Percentiles rank a stretch among this genome's conserved stretches.
Evolutionary conservation across 2,888 invertebrate species (phyloP).

Genomic region (Eupithecia pulchellata): DNA sequence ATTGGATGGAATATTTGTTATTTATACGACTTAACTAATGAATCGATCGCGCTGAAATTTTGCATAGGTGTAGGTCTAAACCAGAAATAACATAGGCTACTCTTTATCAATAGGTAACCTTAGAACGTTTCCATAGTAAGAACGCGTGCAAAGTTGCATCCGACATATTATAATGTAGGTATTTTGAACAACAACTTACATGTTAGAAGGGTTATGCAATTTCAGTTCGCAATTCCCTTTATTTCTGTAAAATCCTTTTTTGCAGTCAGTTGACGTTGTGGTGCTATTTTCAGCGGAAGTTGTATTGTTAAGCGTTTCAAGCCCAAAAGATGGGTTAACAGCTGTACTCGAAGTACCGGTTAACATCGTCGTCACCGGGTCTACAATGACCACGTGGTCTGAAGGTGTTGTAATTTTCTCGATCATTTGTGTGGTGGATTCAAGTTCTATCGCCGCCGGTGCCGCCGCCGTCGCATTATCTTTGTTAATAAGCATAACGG

Average conservation of each 20-base stretch:
- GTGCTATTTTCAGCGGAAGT: constrained; percentile 27
- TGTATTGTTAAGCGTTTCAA: constrained; percentile 20
- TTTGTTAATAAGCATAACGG: constrained; percentile 35
- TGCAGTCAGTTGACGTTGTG: constrained; percentile 56
- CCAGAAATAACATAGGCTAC: too few species aligned
- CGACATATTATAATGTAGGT: too few species aligned
- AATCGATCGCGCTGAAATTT: neutral
- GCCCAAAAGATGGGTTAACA: constrained; percentile 34
- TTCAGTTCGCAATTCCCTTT: constrained; percentile 75
- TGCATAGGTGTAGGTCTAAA: neutral
- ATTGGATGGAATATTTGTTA: too few species aligned
- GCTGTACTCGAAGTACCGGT: constrained; percentile 41
- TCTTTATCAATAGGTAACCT: too few species aligned
- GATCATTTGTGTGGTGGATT: constrained; percentile 46
- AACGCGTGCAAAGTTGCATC: neutral
- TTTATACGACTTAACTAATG: neutral
- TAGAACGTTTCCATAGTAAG: neutral
- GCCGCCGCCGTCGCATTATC: constrained; percentile 40
- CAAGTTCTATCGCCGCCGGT: constrained; percentile 38
- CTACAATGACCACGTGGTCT: constrained; percentile 41
- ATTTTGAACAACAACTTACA: too few species aligned
- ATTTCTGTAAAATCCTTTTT: constrained; percentile 72
- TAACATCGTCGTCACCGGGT: constrained; percentile 18
- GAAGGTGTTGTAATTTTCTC: constrained; percentile 46
- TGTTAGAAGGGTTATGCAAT: constrained; percentile 70